Evolutionary conservation across 2,888 invertebrate species (phyloP).

Genomic region (Epistrophe grossulariae): DNA sequence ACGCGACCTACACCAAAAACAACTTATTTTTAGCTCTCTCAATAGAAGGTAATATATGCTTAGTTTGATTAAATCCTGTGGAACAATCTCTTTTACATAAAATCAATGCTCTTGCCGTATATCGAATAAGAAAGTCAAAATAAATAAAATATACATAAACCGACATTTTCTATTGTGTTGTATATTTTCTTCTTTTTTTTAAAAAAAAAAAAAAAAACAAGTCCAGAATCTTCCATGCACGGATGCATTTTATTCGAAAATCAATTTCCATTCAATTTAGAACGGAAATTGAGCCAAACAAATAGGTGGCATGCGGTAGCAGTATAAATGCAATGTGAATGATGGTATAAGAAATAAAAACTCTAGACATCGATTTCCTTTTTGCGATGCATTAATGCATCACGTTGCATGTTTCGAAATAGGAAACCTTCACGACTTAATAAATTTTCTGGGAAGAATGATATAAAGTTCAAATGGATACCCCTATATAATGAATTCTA

Average conservation of each 20-base stretch:
- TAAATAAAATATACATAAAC: neutral
- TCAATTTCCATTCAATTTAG: conserved; percentile 72
- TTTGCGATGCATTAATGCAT: conserved; percentile 3
- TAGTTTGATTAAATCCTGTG: neutral
- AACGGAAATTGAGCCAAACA: conserved; percentile 62
- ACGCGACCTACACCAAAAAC: too few species aligned
- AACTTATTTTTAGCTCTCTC: too few species aligned
- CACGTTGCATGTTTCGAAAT: conserved; percentile 3
- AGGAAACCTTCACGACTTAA: conserved; percentile 1
- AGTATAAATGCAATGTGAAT: neutral
- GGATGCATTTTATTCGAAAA: conserved; percentile 65
- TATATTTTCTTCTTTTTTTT: neutral
- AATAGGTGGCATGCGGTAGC: neutral
- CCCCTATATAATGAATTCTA: neutral
- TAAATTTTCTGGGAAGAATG: neutral
- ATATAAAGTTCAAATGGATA: neutral
- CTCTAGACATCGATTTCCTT: conserved; percentile 1
- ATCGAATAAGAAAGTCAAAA: neutral
- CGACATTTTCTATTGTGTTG: neutral
- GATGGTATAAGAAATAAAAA: conserved; percentile 1
- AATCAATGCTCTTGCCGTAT: neutral
- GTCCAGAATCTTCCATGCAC: conserved; percentile 42
- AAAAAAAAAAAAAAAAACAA: neutral
- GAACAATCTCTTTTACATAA: neutral
- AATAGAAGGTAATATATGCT: neutral